Conservation (phyloP, 2,888 invertebrate species). For the Celastrina argiolus region DNA sequence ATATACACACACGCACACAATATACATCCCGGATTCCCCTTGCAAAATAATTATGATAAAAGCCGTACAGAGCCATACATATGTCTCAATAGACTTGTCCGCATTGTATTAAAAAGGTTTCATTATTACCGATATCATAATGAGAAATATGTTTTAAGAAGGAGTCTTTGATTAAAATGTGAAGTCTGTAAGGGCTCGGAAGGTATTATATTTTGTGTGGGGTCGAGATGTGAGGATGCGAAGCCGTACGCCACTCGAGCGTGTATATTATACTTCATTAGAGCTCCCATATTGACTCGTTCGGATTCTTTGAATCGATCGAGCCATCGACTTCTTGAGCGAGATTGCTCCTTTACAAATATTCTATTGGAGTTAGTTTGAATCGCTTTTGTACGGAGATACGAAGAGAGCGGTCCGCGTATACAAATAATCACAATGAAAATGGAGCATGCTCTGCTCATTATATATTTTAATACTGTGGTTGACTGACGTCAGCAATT, state of each 20-base stretch:
- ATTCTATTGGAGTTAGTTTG: neutral
- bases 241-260: constrained; percentile 40
- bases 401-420: neutral
- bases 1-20: neutral
- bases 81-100: neutral
- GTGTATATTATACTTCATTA: constrained; percentile 53
- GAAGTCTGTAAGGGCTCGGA: constrained; percentile 38
- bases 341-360: constrained; percentile 20
- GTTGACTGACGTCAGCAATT: neutral
- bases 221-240: constrained; percentile 39
- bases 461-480: neutral
- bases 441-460: neutral
- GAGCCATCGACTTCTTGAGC: neutral
- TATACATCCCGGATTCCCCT: neutral
- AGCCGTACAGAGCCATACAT: neutral
- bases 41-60: neutral
- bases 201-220: constrained; percentile 39
- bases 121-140: neutral
- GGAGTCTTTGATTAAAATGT: constrained; percentile 29
- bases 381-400: neutral
- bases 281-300: constrained; percentile 30
- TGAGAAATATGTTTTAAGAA: constrained; percentile 20
- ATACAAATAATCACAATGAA: neutral
- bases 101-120: constrained; percentile 12
- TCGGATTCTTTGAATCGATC: constrained; percentile 23